phyloP scores from a whole-genome alignment of 2,797 vertebrate species.

The Sphenopsis melanotis region DNA sequence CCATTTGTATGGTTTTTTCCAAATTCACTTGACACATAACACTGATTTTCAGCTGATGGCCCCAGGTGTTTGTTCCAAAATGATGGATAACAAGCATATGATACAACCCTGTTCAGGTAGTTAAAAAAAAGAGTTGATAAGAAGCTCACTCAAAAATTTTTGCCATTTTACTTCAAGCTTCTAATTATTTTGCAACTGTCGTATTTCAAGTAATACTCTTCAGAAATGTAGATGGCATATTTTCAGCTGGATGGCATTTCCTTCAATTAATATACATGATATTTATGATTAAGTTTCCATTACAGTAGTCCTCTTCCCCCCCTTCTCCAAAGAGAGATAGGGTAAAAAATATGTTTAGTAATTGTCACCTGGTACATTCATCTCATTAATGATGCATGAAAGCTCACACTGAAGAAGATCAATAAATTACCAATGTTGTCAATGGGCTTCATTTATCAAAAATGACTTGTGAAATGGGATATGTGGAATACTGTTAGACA shows the following conservation, averaged over 20 bases:
- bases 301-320: background rate
- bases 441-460: background rate
- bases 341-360: background rate
- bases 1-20: slow-evolving; percentile 72
- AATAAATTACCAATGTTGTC: background rate
- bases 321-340: background rate
- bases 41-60: slow-evolving; percentile 7
- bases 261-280: background rate
- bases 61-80: slow-evolving; percentile 63
- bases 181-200: background rate
- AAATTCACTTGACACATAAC: slow-evolving; percentile 68
- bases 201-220: background rate
- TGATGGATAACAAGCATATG: slow-evolving; percentile 75
- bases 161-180: background rate
- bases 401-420: background rate
- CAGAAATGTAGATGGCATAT: background rate
- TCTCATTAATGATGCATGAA: background rate
- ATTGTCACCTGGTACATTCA: background rate
- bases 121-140: background rate
- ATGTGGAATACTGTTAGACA: background rate
- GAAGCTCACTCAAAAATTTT: background rate
- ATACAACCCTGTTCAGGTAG: slow-evolving; percentile 69
- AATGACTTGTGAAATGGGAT: background rate
- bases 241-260: background rate
- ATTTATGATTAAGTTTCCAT: background rate